Evolutionary conservation across 2,888 invertebrate species (phyloP).

Genomic region (Dryadula phaetusa): DNA sequence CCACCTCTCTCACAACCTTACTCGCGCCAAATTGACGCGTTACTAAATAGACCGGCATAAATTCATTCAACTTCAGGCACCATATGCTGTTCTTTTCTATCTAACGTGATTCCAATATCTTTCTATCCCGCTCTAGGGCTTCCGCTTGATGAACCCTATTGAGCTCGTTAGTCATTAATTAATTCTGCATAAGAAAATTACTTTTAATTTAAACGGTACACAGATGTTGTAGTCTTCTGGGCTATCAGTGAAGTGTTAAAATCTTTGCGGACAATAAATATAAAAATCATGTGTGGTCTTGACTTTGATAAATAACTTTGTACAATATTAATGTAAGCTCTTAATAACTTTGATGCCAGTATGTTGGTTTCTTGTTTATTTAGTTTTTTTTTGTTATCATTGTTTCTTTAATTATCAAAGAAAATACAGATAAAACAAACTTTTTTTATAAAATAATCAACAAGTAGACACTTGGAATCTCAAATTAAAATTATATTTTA

Average conservation of each 20-base stretch:
- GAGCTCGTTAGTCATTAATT: conserved; percentile 85
- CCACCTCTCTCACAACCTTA: conserved; percentile 66
- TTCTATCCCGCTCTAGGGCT: conserved; percentile 63
- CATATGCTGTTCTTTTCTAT: conserved; percentile 56
- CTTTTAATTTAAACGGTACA: conserved; percentile 82
- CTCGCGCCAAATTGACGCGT: conserved; percentile 82
- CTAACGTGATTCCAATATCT: conserved; percentile 46
- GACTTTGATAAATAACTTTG: conserved; percentile 5
- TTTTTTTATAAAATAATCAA: not conserved
- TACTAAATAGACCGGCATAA: conserved; percentile 83
- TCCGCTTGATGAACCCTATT: conserved; percentile 84
- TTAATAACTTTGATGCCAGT: conserved; percentile 4
- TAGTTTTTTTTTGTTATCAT: not conserved
- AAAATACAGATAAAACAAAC: not conserved
- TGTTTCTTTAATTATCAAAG: not conserved
- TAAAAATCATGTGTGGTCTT: conserved; percentile 44
- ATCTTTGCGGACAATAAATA: conserved; percentile 46
- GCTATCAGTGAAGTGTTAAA: conserved; percentile 49
- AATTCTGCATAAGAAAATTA: conserved; percentile 84
- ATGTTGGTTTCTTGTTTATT: not conserved
- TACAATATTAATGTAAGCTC: conserved; percentile 11
- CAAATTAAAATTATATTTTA: too few relatives aligned
- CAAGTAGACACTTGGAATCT: too few relatives aligned
- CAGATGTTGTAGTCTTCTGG: conserved; percentile 69
- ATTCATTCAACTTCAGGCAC: conserved; percentile 82